phyloP scores from a whole-genome alignment of 2,113 vertebrate genomes.

The Tapirus terrestris region DNA sequence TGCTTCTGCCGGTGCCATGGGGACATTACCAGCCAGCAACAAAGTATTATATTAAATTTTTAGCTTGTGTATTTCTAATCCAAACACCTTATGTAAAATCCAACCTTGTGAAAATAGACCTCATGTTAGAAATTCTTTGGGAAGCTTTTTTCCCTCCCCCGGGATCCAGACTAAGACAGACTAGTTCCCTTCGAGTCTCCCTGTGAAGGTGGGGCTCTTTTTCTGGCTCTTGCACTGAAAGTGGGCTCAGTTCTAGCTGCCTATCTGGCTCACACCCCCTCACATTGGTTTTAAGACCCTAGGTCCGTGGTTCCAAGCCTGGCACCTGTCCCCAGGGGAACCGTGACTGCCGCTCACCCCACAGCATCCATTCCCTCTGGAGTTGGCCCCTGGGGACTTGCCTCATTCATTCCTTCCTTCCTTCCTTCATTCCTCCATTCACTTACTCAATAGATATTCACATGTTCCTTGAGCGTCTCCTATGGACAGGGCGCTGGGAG shows the following conservation, averaged over 20 bases:
- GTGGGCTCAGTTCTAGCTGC: background rate
- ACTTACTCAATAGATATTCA: accelerated
- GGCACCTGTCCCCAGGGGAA: background rate
- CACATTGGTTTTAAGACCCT: no score
- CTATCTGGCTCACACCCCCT: background rate
- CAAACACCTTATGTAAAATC: background rate
- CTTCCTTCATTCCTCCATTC: background rate
- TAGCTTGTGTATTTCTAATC: background rate
- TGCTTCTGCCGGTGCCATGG: background rate
- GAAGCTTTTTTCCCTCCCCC: background rate
- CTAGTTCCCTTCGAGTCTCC: accelerated
- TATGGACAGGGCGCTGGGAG: background rate
- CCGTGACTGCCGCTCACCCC: accelerated
- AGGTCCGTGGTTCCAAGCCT: background rate
- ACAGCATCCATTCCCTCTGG: accelerated
- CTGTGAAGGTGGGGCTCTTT: background rate
- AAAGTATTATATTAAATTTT: background rate
- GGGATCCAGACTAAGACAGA: no score
- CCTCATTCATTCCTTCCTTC: background rate
- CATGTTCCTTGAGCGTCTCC: accelerated
- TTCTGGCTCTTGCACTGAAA: background rate
- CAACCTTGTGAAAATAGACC: background rate
- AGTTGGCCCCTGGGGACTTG: background rate
- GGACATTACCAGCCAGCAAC: background rate
- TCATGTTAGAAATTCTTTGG: accelerated